Evolutionary conservation across 2,888 invertebrate genomes (phyloP), one percentile per base, ranked within the genome.

Genomic region (Trilocha varians): DNA sequence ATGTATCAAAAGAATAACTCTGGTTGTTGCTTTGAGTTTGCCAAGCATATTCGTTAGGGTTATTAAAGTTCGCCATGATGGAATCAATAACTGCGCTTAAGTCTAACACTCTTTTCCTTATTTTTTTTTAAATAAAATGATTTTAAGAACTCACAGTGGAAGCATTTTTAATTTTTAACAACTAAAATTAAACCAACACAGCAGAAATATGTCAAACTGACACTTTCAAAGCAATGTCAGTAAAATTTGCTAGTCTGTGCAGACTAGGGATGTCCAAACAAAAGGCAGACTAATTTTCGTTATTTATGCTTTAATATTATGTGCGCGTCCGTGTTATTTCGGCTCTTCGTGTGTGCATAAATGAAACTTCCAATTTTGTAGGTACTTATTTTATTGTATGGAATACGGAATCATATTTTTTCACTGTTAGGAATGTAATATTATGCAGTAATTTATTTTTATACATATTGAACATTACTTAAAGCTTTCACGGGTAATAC

Each of bases 1-100:
- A 62, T 35, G 76, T 59, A 45, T 88, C 87, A 47, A 84, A 88
- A 41, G 87, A 83, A 52, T 87, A 88, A 55, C 64, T 82, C 58
- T 77, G 80, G 46, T 65, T 75, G 44, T 59, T 71, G 51, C 65
- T 77, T 65, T 77, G 86, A 39, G 59, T 53, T 59, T 82, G 84
- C 86, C 85, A 86, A 13, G 76, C 66, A 50, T 60, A 83, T 42
- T 85, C 84, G 43, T 79, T 80, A 43, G 73, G 75, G 55, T 83
- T 78, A 39, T 67, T 72, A 47, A 57, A 83, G 51, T 75, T 74
- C n/a, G 84, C 72, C 84, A 83, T 83, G 15, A 42, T 39, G 15
- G 13, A 16, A 34, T 6, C 25, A 4, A 11, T 25, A 11, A 25
- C 6, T 9, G 1, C 4, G 25, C 2, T 4, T 25, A 9, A 2